Base-by-base conservation (phyloP, 1,140 invertebrate species). In the Fopius arisanus region DNA sequence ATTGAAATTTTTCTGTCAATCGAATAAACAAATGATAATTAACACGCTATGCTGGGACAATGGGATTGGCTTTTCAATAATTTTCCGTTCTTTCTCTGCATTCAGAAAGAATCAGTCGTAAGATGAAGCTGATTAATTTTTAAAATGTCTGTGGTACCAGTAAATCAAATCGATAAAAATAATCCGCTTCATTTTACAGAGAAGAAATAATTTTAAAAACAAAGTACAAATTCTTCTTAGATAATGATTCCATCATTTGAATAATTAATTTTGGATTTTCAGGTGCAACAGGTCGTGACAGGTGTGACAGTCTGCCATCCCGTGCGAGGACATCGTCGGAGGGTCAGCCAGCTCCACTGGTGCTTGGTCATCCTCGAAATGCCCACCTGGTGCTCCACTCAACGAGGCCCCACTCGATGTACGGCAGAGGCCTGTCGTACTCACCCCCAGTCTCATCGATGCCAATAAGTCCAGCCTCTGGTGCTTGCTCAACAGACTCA, bases 241-340 rank as follows among this genome's bases (percentile, higher is more conserved):
- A n/a, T n/a, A n/a, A n/a, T n/a, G n/a, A n/a, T n/a, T n/a, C n/a
- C n/a, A n/a, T n/a, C n/a, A 72, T 33, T 67, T 7, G 43, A 19
- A 12, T 48, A 19, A 48, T 65, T 31, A 21, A 26, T 31, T 70
- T 41, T 29, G n/a, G 33, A 67, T 75, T 84, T 87, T 6, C 83
- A 89, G 88, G 87, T 78, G 73, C 83, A 10, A 81, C 87, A 23
- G 86, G 84, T 74, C 90, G 94, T 59, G 94, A 94, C 75, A 90
- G 94, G 41, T 95, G 92, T 82, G 95, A 94, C 81, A 95, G 93
- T 83, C 91, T 95, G 87, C 94, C 93, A 14, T 92, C 92, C 0
- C 86, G 92, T 9, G 90, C 92, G 21, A 88, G 92, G 66, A 92
- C 90, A 1, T 89, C 88, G 12, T 92, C 91, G 79, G 92, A 93